Conservation (phyloP, 2,113 vertebrate genomes). For the Turnix velox region DNA sequence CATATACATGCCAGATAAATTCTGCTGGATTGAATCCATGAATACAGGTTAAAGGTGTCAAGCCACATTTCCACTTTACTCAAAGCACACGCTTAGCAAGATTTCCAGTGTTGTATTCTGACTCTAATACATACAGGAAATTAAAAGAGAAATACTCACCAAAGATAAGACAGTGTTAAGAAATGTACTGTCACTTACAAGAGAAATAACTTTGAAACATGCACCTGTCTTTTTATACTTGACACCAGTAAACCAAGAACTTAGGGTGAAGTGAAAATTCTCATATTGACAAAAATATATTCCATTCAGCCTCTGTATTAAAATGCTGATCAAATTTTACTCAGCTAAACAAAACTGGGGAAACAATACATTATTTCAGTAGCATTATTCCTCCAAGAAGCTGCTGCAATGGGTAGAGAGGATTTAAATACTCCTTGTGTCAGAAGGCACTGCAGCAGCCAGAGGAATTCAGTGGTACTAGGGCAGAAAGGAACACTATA, state of each 20-base stretch:
- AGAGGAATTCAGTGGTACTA: not conserved
- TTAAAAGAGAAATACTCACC: not conserved
- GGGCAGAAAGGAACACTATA: not conserved
- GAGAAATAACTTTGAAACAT: not conserved
- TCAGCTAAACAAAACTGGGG: not conserved
- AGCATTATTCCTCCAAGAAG: not conserved
- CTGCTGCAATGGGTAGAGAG: not conserved
- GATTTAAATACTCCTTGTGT: not conserved
- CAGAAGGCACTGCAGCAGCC: not conserved
- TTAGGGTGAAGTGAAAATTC: not conserved
- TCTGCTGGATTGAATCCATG: not conserved
- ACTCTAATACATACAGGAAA: not conserved
- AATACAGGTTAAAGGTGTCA: not conserved
- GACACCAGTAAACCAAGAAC: not conserved
- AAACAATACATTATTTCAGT: not conserved
- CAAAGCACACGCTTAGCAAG: not conserved
- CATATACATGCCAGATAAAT: not conserved
- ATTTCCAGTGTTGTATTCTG: not conserved
- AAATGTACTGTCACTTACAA: slow-evolving; percentile 1
- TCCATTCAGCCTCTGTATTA: not conserved
- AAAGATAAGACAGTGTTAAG: not conserved
- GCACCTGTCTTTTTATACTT: slow-evolving; percentile 13
- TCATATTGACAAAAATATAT: not conserved
- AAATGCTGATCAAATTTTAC: not conserved
- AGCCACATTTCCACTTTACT: not conserved